These are phyloP conservation scores for Arctia plantaginis DNA, from an alignment of 2,888 invertebrate genomes.

Conservation along the genomic window DNA sequence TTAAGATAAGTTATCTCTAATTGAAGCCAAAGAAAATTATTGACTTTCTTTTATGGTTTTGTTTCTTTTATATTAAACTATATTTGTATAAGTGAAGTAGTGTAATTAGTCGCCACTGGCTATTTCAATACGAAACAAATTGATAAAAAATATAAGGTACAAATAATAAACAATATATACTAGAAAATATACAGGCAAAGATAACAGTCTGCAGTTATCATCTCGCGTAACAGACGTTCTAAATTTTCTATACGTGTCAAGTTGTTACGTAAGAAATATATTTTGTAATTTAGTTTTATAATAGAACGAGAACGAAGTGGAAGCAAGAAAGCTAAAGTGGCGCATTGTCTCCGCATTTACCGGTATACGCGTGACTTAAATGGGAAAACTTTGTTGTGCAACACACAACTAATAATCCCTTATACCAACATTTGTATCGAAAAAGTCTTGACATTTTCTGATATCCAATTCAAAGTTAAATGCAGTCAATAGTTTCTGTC, in stretches of 20 bases:
- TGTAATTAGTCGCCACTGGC: no score
- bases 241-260: neutral
- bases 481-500: neutral
- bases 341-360: constrained; percentile 15
- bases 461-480: neutral
- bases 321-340: constrained; percentile 10
- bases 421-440: constrained; percentile 2
- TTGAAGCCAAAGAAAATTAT: no score
- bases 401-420: constrained; percentile 33
- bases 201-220: neutral
- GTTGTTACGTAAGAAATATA: neutral
- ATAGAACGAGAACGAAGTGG: neutral
- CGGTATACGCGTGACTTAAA: constrained; percentile 17
- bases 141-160: neutral
- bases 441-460: neutral
- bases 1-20: no score
- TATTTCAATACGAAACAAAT: neutral
- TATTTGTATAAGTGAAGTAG: no score
- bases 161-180: neutral
- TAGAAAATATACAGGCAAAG: neutral
- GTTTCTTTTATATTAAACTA: no score
- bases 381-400: constrained; percentile 28
- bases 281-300: neutral
- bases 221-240: neutral
- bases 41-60: no score